These are phyloP conservation scores for Diacarnus erythraeanus DNA, from an alignment of 37 sponge, comb jelly and placozoan species.

Conservation along the genomic window DNA sequence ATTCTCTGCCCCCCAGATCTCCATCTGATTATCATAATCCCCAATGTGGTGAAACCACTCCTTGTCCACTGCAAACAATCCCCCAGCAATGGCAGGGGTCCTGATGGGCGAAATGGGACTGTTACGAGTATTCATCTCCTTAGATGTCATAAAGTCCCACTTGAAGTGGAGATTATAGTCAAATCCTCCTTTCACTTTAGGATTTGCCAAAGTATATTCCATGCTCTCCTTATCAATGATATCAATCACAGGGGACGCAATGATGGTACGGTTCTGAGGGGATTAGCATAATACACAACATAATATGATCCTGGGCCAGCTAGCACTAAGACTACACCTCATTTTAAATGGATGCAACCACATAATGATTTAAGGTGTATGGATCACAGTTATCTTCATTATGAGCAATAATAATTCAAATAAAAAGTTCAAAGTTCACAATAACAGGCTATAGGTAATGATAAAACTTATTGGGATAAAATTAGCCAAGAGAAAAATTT, in stretches of 20 bases:
- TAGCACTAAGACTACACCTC: background rate
- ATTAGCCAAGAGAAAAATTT: too few relatives aligned
- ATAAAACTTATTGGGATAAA: too few relatives aligned
- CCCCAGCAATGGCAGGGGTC: constrained; percentile 85
- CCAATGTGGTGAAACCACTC: constrained; percentile 73
- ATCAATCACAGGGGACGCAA: constrained; percentile 87
- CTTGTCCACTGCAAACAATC: constrained; percentile 73
- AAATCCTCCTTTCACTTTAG: constrained; percentile 67
- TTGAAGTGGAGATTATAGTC: constrained; percentile 59
- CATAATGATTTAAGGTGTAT: background rate
- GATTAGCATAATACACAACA: background rate
- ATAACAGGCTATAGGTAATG: too few relatives aligned
- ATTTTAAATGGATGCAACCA: background rate
- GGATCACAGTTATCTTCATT: background rate
- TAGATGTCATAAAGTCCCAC: constrained; percentile 49
- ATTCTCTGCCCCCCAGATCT: constrained; percentile 79
- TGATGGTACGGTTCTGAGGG: constrained; percentile 47
- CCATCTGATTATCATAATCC: constrained; percentile 69
- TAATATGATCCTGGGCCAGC: background rate
- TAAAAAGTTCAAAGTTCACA: too few relatives aligned
- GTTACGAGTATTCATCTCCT: constrained; percentile 4
- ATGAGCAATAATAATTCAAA: too few relatives aligned
- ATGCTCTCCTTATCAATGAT: constrained; percentile 73
- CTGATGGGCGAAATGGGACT: constrained; percentile 32
- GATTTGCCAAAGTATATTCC: constrained; percentile 46